Conservation (phyloP, 2,113 vertebrate genomes). For the Sus scrofa region DNA sequence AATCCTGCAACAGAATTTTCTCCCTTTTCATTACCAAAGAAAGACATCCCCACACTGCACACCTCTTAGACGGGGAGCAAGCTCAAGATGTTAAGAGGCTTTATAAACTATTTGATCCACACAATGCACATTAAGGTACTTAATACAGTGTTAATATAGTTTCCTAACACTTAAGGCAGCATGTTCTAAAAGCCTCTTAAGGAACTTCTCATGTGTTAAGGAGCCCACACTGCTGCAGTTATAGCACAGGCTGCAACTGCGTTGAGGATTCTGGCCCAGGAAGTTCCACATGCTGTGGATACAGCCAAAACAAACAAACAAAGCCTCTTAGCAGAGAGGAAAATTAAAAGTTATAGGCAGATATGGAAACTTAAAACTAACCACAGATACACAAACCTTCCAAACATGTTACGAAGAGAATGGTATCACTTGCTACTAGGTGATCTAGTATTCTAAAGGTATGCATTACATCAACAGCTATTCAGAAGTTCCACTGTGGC, state of each 20-base stretch:
- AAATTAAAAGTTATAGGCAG: slow-evolving; percentile 6
- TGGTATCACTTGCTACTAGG: not conserved
- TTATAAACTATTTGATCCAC: slow-evolving; percentile 39
- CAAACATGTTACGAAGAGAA: not conserved
- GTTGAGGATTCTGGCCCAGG: no score
- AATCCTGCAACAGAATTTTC: slow-evolving; percentile 5
- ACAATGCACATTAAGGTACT: not conserved
- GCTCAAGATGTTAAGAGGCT: not conserved
- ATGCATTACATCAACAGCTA: not conserved
- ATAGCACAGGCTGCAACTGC: no score
- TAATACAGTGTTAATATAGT: not conserved
- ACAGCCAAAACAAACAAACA: no score
- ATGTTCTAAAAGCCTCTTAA: slow-evolving; percentile 18
- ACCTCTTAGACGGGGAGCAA: not conserved
- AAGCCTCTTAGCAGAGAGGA: not conserved
- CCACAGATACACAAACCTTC: not conserved
- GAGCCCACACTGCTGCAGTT: no score
- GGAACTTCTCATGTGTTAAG: no score
- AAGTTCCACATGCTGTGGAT: no score
- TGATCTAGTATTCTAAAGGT: not conserved
- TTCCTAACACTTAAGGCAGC: not conserved
- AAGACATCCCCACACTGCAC: not conserved
- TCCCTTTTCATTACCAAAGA: not conserved
- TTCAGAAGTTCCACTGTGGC: not conserved
- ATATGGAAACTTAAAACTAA: not conserved